phyloP scores from a whole-genome alignment of 35 echinoderm and acorn worm species.

The Hemicentrotus pulcherrimus region DNA sequence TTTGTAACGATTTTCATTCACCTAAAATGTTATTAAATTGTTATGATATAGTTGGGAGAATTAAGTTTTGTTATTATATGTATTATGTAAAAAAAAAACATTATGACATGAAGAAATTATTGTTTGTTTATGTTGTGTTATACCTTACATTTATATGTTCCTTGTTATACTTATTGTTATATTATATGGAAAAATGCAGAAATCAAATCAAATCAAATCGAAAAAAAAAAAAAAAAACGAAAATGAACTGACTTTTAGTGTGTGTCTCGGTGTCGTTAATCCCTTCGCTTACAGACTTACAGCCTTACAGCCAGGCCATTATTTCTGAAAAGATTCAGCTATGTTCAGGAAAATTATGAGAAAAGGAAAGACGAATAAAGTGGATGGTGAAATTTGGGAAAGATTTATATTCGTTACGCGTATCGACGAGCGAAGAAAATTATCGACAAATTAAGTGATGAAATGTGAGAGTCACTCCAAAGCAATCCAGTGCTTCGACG shows the following conservation, averaged over 20 bases:
- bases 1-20: no score
- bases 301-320: neutral
- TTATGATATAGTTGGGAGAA: no score
- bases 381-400: neutral
- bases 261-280: neutral
- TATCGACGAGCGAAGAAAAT: neutral
- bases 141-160: no score
- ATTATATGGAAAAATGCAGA: no score
- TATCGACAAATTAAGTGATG: constrained; percentile 13
- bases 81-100: no score
- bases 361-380: neutral
- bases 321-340: neutral
- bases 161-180: no score
- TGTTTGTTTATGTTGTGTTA: no score
- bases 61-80: no score
- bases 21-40: no score
- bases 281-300: neutral
- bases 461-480: neutral
- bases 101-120: no score
- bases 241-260: neutral
- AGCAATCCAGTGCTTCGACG: neutral
- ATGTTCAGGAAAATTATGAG: neutral
- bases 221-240: no score
- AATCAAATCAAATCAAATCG: no score
- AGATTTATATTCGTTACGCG: constrained; percentile 2